Base-by-base conservation (phyloP, 2,888 invertebrate genomes). In the Eristalis intricaria region DNA sequence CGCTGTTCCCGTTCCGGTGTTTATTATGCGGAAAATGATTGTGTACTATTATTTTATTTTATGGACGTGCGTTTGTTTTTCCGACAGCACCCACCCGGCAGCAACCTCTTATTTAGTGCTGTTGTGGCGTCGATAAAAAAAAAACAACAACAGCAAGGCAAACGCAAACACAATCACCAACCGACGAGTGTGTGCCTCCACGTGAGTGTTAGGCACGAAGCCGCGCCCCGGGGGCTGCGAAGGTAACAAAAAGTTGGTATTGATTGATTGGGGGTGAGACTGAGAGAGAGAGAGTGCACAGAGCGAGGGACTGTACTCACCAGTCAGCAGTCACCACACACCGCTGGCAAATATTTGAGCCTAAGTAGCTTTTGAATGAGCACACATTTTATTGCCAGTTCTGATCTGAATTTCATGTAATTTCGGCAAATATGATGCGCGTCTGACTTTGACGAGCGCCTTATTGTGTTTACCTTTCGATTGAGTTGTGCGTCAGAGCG, bases 241-340 rank as follows among this genome's bases (percentile, higher is more conserved):
- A 70, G 50, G 58, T 23, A 19, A 32, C 15, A 35, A 26, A 60
- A 65, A 60, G 8, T 43, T 80, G 38, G 38, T 56, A 81, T 75
- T 81, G 80, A 81, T 81, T 74, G 80, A 81, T 81, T 81, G 63
- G 58, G 63, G 64, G 71, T 78, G 78, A 66, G 78, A 61, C 65
- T 19, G 43, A 40, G 11, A 64, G n/a, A 32, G 38, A n/a, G 22
- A 26, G 26, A 26, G 26, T 26, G 26, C n/a, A n/a, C n/a, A n/a
- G n/a, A 26, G 26, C 26, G 26, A 26, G 26, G n/a, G n/a, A n/a
- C n/a, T 64, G 64, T 63, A 66, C 68, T 43, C 40, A 50, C n/a
- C n/a, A n/a, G 7, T 38, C n/a, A n/a, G n/a, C n/a, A n/a, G n/a
- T n/a, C 38, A 13, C 38, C 50, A 19, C 50, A 50, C 26, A 26